Base-by-base conservation (phyloP, 1,140 invertebrate genomes). In the Aphidius gifuensis region DNA sequence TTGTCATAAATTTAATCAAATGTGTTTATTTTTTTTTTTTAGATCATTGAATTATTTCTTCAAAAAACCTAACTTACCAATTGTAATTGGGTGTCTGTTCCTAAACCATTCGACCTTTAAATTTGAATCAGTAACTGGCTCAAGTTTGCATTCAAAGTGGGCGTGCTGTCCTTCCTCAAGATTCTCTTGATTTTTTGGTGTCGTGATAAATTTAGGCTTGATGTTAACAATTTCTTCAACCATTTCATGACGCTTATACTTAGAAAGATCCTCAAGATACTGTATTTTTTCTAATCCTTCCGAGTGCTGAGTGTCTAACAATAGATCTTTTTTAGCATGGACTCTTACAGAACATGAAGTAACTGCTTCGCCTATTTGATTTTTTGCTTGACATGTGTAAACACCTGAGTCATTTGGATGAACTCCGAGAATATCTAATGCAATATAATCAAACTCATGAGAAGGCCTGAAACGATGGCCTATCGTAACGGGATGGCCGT, bases 371-470 rank as follows among this genome's bases (percentile, higher is more conserved):
- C 95, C 95, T 23, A 95, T 81, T 74, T 92, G 91, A 77, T 96
- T 97, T 59, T 89, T 87, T 3, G 94, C 94, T 78, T 92, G 91
- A 71, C 93, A 97, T 6, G 92, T 96, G 74, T 97, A 98, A 0
- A 97, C 91, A 16, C 97, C 97, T 32, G 93, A 96, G 79, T 99
- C 97, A 74, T 95, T 92, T 44, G 96, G 93, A 75, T 98, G 98
- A 5, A 97, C 94, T 68, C 93, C 94, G 3, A 98, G 81, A 42
- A 99, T 88, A 78, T 99, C 97, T 39, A 99, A 80, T 44, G 94
- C 93, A 6, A 98, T 96, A 74, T 97, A 97, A 74, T 98, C 97
- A 78, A 99, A 98, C 80, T 99, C 97, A 79, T 97, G 93, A 4
- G 94, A 92, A 51, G 96, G 95, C 78, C 94, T 87, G 83, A 98